Conservation (phyloP, 2,888 invertebrate species). For the Frankliniella fusca region DNA sequence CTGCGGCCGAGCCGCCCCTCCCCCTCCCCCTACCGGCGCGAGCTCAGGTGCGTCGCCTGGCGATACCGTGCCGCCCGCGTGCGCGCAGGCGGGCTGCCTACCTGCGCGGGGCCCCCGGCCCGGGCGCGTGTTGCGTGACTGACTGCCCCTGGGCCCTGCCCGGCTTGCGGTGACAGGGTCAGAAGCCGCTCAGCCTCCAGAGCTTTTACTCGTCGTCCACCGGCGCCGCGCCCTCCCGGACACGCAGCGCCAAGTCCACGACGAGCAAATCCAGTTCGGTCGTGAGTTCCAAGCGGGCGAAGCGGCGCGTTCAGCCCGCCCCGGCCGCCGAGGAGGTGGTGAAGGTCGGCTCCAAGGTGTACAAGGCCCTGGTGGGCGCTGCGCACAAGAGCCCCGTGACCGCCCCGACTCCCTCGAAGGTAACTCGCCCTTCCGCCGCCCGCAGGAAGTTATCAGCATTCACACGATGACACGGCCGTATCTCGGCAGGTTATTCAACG, state of each 20-base stretch:
- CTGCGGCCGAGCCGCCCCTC: too few species aligned
- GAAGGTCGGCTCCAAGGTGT: background rate
- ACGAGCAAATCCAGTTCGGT: background rate
- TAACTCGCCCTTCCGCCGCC: background rate
- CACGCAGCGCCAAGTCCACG: background rate
- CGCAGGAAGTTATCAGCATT: background rate
- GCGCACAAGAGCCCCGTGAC: background rate
- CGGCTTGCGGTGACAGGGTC: background rate
- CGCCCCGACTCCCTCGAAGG: background rate
- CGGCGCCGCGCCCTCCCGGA: background rate
- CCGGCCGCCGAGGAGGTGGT: conserved; percentile 6
- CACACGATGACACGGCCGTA: too few species aligned
- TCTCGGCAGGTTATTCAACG: too few species aligned
- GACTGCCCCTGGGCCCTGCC: background rate
- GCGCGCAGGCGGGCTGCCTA: too few species aligned
- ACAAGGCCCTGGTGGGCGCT: background rate
- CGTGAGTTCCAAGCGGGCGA: background rate
- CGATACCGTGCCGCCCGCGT: too few species aligned
- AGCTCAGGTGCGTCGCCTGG: background rate
- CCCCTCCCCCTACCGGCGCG: background rate
- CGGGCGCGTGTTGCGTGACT: background rate
- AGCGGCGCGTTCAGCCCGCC: background rate
- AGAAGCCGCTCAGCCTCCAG: background rate
- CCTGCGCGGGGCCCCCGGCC: background rate
- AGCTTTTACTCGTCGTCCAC: background rate